Base-by-base conservation (phyloP, 2,113 vertebrate genomes). In the Noturus placidus region DNA sequence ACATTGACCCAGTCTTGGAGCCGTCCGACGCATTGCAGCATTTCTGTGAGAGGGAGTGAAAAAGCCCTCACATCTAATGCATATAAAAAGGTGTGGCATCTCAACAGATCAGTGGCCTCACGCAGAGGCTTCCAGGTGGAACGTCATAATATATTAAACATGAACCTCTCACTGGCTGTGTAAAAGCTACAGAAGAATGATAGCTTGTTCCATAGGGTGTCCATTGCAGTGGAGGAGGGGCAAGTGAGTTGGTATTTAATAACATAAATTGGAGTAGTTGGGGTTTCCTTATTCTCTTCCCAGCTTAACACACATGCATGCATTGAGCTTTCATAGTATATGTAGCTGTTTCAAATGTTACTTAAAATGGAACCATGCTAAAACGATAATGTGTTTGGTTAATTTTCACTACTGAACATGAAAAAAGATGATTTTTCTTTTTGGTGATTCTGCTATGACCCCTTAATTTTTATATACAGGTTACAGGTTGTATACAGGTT, bases 1-100 rank as follows among this genome's bases (percentile, higher is more conserved):
- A 94, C 92, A 95, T 94, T 95, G 95, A 95, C 95, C 95, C 94
- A 94, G 92, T 94, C 93, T 92, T 92, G 88, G 90, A 90, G 89
- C 90, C 91, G 90, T 91, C 93, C 95, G 95, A 95, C 95, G 95
- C 95, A 96, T 95, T 96, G 95, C 95, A 96, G 95, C 95, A 95
- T 94, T 95, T 96, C 94, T 94, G 91, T 56, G 63, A 67, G 92
- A 92, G 92, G 91, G 91, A 89, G 91, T 92, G 89, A 88, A 88
- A 89, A 80, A 84, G 79, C 83, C 61, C 78, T 85, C 86, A 50
- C 54, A 78, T 70, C 72, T 69, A 57, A 88, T 85, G 78, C 88
- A 88, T 86, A 84, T 84, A 61, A 91, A 91, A 84, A 91, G 87
- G 89, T 86, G 82, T 82, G 92, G 90, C 84, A 84, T 87, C 84